A percentile compares a stretch with the other conserved stretches of the same genome.
Conservation (phyloP, 2,797 vertebrate genomes). For the Pagetopsis macropterus region DNA sequence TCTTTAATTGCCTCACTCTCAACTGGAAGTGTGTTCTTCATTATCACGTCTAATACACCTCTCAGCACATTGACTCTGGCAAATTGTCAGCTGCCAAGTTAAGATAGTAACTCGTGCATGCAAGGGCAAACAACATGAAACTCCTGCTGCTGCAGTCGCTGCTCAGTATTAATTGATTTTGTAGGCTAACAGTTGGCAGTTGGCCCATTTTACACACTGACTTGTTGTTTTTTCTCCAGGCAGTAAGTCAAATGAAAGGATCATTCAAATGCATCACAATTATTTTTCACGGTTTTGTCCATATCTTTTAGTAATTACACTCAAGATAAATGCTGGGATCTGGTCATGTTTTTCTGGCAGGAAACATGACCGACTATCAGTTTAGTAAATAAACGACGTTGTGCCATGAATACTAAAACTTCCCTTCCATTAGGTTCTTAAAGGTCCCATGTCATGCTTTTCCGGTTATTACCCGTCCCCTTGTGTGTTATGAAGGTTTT, state of each 20-base stretch:
- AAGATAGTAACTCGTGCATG: slow-evolving; percentile 42
- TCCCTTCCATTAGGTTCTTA: no score
- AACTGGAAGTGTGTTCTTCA: slow-evolving; percentile 80
- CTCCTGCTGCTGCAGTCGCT: slow-evolving; percentile 45
- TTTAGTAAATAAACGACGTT: no score
- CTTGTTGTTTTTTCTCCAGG: neutral
- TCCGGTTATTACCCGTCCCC: no score
- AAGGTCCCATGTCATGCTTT: no score
- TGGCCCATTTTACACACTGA: neutral
- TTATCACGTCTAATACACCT: slow-evolving; percentile 84
- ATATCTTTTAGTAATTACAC: no score
- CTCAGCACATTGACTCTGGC: slow-evolving; percentile 78
- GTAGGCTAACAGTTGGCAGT: slow-evolving; percentile 28
- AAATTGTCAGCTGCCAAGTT: slow-evolving; percentile 77
- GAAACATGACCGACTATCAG: no score
- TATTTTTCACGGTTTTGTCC: no score
- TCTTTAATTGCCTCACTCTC: slow-evolving; percentile 77
- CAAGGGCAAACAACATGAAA: slow-evolving; percentile 51
- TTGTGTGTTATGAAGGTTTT: no score
- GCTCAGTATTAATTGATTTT: slow-evolving; percentile 52
- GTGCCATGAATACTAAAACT: no score
- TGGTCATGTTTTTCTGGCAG: no score
- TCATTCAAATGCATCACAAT: no score
- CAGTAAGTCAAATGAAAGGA: neutral
- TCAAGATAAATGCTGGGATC: no score